phyloP scores from a whole-genome alignment of 2,888 invertebrate species.

The Ceratothoa steindachneri region DNA sequence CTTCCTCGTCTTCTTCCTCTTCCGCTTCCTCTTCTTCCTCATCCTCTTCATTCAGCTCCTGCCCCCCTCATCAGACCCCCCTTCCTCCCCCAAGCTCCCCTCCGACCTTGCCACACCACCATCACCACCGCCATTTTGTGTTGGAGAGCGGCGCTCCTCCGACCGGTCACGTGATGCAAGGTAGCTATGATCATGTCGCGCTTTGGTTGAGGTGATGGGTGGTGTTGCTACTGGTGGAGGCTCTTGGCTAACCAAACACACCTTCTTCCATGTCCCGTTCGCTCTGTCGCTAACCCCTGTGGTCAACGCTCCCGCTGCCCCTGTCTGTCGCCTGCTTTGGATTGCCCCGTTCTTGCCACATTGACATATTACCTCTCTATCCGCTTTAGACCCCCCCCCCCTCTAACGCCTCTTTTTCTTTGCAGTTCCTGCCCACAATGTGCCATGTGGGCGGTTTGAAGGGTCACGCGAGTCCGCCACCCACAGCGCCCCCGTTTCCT shows the following conservation, averaged over 20 bases:
- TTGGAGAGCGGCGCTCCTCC: slow-evolving; percentile 16
- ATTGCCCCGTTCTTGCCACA: too few relatives aligned
- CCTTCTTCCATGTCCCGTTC: background rate
- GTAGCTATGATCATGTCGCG: slow-evolving; percentile 14
- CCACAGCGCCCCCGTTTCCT: slow-evolving; percentile 42
- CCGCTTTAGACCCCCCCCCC: too few relatives aligned
- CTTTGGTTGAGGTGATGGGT: background rate
- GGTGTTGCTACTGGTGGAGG: slow-evolving; percentile 14
- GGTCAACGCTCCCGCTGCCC: background rate
- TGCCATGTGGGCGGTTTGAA: slow-evolving; percentile 45
- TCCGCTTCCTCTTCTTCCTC: too few relatives aligned
- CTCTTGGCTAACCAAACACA: slow-evolving; percentile 5
- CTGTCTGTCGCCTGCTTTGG: too few relatives aligned
- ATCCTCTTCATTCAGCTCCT: background rate
- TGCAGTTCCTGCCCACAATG: slow-evolving; percentile 46
- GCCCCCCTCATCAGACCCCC: slow-evolving; percentile 11
- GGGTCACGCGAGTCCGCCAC: slow-evolving; percentile 39
- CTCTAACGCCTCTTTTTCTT: slow-evolving; percentile 21
- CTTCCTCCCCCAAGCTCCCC: slow-evolving; percentile 16
- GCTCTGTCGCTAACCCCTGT: background rate
- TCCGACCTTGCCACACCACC: slow-evolving; percentile 32
- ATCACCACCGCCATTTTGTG: slow-evolving; percentile 35
- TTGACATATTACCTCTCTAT: too few relatives aligned
- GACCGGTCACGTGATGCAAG: slow-evolving; percentile 15
- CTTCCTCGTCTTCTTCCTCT: slow-evolving; percentile 5